Base-by-base conservation (phyloP, 2,113 vertebrate genomes). In the Proterorhinus semilunaris region DNA sequence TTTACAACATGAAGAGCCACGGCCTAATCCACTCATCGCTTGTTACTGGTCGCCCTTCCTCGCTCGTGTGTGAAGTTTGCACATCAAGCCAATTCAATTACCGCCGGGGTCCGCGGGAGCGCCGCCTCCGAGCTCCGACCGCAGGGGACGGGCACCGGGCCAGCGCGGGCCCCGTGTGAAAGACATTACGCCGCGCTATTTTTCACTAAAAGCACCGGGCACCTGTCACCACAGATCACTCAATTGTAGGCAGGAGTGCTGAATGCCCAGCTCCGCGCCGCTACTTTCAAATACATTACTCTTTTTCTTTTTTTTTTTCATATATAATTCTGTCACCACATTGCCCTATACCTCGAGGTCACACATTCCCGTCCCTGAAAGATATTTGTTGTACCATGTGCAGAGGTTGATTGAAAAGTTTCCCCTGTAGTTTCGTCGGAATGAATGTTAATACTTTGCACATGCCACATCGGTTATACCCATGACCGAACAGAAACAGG, bases 341-440 rank as follows among this genome's bases (percentile, higher is more conserved):
- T 51, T 45, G 52, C 82, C 72, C 82, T 76, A 36, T 6, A 57
- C 68, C 64, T 75, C 63, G 71, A 72, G 83, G 89, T 88, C 87
- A 81, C 66, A 58, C 66, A 78, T 85, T 83, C 69, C 65, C 69
- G 68, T 72, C 58, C 27, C 58, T 9, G 73, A 81, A 67, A 74
- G 73, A 80, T 65, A 86, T 89, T 87, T 88, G 73, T 88, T 89
- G 88, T 84, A 82, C 78, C 82, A 85, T 82, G 80, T 86, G 82
- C 74, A 81, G 83, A 74, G 86, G 84, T 82, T 82, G 75, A 89
- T 82, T 83, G 83, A 88, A 83, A 84, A 66, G 80, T 82, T 86
- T 81, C 82, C 82, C 82, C 80, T 70, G 0, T 66, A 79, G 69
- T 74, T 77, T 85, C 75, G 84, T 77, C 76, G 80, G 78, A 67